Base-by-base conservation (phyloP, 2,113 vertebrate species). In the Acanthisitta chloris region DNA sequence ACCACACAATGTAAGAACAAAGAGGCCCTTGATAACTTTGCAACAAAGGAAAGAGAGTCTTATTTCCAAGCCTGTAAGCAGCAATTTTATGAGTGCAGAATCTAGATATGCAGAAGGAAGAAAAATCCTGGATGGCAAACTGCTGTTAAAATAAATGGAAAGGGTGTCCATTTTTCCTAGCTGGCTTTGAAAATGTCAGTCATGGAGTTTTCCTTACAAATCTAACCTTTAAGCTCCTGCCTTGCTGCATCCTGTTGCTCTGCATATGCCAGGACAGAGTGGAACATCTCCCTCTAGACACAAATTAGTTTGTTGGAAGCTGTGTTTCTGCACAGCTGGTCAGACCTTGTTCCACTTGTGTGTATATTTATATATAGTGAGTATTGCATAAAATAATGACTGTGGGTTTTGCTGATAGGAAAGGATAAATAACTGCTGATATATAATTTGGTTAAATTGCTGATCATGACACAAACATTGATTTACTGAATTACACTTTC, bases 1-100 rank as follows among this genome's bases (percentile, higher is more conserved):
- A 73, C 46, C 45, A 46, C 33, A 34, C 54, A 76, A 28, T 21
- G 9, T 49, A 77, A 70, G 87, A 96, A 88, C 62, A 96, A 94
- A 96, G 87, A 73, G 38, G 24, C 58, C 62, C 90, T 91, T 88
- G 93, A 66, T 92, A 94, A 59, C 55, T 86, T 71, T 67, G 45
- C 48, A 87, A n/a, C 52, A 88, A 79, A 85, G 15, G 26, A 62
- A 81, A 86, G 46, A 49, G 10, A 70, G 9, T 74, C 42, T 80
- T 77, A 40, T 66, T 86, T 86, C 38, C 31, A 86, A 72, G 29
- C 33, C 54, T 57, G 28, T 31, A 65, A 79, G 40, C 45, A 79
- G 52, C 17, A 57, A 14, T 66, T 82, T 78, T 77, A 14, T 55
- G 17, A 69, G 12, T 26, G 34, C 33, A 65, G 78, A 65, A 51